Evolutionary conservation across 2,888 invertebrate species (phyloP).

Genomic region (Drosophila nigricruria): DNA sequence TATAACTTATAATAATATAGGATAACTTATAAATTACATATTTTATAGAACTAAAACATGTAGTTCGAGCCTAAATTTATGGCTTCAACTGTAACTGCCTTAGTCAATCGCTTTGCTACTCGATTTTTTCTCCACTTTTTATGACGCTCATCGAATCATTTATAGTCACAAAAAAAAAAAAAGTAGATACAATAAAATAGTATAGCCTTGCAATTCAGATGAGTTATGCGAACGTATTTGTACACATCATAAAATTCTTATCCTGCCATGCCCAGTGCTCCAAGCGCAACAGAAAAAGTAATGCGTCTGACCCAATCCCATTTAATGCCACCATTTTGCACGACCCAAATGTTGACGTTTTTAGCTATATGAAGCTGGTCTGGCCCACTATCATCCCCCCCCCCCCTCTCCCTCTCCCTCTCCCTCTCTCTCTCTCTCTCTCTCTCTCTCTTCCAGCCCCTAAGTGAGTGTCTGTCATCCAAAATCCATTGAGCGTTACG

Average conservation of each 20-base stretch:
- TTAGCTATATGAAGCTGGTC: slow-evolving; percentile 10
- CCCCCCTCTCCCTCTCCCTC: not conserved
- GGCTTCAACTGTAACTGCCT: not conserved
- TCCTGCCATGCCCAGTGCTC: slow-evolving; percentile 8
- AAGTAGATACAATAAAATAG: slow-evolving; percentile 13
- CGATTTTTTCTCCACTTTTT: slow-evolving; percentile 2
- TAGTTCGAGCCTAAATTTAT: not conserved
- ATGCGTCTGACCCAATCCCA: slow-evolving; percentile 48
- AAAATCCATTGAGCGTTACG: slow-evolving; percentile 56
- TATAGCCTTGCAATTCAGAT: slow-evolving; percentile 2
- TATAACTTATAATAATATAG: no score
- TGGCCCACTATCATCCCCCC: not conserved
- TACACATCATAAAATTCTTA: slow-evolving; percentile 25
- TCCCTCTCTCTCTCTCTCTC: not conserved
- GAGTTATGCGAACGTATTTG: slow-evolving; percentile 21
- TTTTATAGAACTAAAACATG: no score
- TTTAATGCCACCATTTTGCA: slow-evolving; percentile 29
- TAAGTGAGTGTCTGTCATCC: slow-evolving; percentile 35
- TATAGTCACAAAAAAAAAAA: not conserved
- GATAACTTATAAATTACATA: no score
- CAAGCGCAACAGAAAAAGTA: slow-evolving; percentile 8
- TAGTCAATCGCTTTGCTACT: not conserved
- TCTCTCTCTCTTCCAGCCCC: not conserved
- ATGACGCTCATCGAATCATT: slow-evolving; percentile 12
- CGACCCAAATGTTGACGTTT: slow-evolving; percentile 19